Base-by-base conservation (phyloP, 2,797 vertebrate species). In the Clarias platycephalus region DNA sequence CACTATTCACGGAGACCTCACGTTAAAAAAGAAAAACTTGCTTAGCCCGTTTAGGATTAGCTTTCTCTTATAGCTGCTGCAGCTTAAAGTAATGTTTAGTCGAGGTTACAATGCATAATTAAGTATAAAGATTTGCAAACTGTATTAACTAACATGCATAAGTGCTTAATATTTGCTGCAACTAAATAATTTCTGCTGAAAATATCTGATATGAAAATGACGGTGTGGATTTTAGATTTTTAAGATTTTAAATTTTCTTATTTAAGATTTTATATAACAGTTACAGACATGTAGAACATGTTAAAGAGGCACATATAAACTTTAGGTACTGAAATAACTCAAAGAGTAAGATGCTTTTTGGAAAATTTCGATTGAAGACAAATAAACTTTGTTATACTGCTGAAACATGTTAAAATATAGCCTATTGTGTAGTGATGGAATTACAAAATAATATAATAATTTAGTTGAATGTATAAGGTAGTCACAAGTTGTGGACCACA, bases 381-480 rank as follows among this genome's bases (percentile, higher is more conserved):
- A 44, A 40, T 22, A 60, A 20, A 44, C 22, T 62, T 60, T 40
- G 22, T 78, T 40, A 22, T 4, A 16, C 37, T 40, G 10, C 22
- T 62, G 3, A 40, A 26, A 13, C 20, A 13, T 60, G 22, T n/a
- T 24, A 34, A 60, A 24, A 77, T 62, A 3, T 9, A 62, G 57
- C 22, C 31, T 78, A 40, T 15, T 78, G 31, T 78, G 31, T 78
- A 13, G 24, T 40, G 7, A 40, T 78, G 75, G 22, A 78, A 78
- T 62, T 26, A 62, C 8, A 58, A 34, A 55, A 55, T 76, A 55
- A 18, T 34, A 34, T 34, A 34, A 34, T 34, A 34, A 34, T 75
- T 20, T 22, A 75, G 28, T 22, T 57, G 16, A 57, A 75, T 28
- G 0, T 44, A 74, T 16, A 7, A 55, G 34, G 2, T 37, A 15